Evolutionary conservation across 2,113 vertebrate species (phyloP), one percentile per base, ranked within the genome.

Genomic region (Gobio gobio): DNA sequence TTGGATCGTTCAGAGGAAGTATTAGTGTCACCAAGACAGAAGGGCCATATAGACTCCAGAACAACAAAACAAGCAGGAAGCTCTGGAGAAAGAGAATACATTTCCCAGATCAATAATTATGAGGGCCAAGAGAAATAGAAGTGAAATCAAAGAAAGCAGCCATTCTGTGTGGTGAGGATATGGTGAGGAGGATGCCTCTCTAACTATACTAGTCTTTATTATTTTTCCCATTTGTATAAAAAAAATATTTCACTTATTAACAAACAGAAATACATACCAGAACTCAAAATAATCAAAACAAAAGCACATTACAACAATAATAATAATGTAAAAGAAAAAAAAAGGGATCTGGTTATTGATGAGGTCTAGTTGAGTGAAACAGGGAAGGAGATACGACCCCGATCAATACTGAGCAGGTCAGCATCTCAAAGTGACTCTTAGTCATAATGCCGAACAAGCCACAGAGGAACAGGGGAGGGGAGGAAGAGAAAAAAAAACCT

Each of bases 381-480:
- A 63, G 68, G 68, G 76, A 85, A 81, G 66, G 43, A 74, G 76
- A 89, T 85, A 82, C 22, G 61, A 78, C 51, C 78, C 64, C 76
- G 56, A 87, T 89, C 81, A 82, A 87, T 89, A 89, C 24, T n/a
- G 77, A 58, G 64, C 81, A 85, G 76, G 83, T 87, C 88, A 87
- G 51, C 72, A 78, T 82, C 84, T 83, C 83, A 87, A 83, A 87
- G 76, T 63, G 79, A 83, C 84, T 81, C 51, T 66, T 77, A 89
- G 79, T 86, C 85, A 78, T 83, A 86, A 89, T 73, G 84, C 77
- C 68, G 43, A 51, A 83, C 82, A 83, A 82, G 63, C 51, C 70
- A 54, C 72, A 45, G 68, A 78, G 22, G 59, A 81, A 24, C n/a
- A n/a, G 58, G 49, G 76, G 51, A 77, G 40, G 83, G 66, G 47